phyloP scores from a whole-genome alignment of 1,140 invertebrate genomes.

The Drosophila micromelanica region DNA sequence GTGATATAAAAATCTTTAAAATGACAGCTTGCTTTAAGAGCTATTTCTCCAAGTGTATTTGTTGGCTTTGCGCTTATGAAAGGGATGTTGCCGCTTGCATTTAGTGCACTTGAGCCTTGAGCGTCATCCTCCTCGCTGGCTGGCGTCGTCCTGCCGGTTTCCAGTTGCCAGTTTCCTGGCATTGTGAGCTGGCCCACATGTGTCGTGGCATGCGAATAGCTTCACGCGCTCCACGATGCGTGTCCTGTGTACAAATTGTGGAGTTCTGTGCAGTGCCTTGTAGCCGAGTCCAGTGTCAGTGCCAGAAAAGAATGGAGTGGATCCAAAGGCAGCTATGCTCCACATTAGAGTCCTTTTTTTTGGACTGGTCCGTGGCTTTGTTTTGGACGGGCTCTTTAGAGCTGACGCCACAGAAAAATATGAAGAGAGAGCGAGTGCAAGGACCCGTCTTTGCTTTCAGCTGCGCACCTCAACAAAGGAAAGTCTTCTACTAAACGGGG shows the following conservation, averaged over 20 bases:
- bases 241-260: constrained; percentile 72
- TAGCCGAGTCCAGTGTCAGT: constrained; percentile 46
- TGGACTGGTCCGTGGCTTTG: constrained; percentile 34
- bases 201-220: constrained; percentile 39
- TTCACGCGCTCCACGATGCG: constrained; percentile 51
- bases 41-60: constrained; percentile 21
- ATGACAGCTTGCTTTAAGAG: background rate
- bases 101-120: constrained; percentile 80
- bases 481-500: constrained; percentile 4
- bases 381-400: constrained; percentile 8
- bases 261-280: constrained; percentile 5
- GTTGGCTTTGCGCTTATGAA: constrained; percentile 69
- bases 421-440: constrained; percentile 62
- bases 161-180: constrained; percentile 27
- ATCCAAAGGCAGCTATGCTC: constrained; percentile 20
- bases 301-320: constrained; percentile 15
- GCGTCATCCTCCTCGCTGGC: constrained; percentile 43
- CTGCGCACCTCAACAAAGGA: constrained; percentile 50
- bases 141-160: constrained; percentile 7
- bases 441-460: constrained; percentile 60
- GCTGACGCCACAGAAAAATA: constrained; percentile 2
- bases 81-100: constrained; percentile 80
- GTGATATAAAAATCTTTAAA: background rate
- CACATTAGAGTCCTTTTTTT: constrained; percentile 36
- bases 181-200: constrained; percentile 42